Evolutionary conservation across 2,113 vertebrate species (phyloP).

Genomic region (Cheilinus undulatus): DNA sequence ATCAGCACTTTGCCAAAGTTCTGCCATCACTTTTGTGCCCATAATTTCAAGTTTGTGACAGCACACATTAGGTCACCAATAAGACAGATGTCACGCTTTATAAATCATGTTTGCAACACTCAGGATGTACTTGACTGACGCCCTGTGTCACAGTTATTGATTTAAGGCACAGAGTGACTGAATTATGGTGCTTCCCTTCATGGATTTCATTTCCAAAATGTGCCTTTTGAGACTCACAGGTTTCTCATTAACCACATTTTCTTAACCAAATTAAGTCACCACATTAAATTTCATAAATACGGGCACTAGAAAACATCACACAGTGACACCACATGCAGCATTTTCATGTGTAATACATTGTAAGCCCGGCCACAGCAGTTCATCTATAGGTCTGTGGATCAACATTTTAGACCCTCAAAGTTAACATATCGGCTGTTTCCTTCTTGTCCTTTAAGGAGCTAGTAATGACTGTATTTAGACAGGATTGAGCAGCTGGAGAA

Average conservation of each 20-base stretch:
- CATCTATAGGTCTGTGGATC: neutral
- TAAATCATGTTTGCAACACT: constrained; percentile 51
- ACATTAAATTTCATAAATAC: neutral
- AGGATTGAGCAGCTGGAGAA: neutral
- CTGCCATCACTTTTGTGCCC: constrained; percentile 32
- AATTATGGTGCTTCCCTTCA: constrained; percentile 4
- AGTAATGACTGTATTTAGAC: neutral
- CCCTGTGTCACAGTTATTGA: constrained; percentile 14
- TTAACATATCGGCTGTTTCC: neutral
- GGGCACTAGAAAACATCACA: neutral
- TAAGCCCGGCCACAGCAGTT: no score
- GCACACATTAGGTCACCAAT: constrained; percentile 6
- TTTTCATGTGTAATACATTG: neutral
- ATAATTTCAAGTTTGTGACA: constrained; percentile 41
- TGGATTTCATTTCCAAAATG: neutral
- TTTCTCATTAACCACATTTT: neutral
- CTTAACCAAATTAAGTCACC: neutral
- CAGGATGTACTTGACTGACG: constrained; percentile 21
- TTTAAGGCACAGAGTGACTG: constrained; percentile 5
- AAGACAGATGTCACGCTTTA: constrained; percentile 26
- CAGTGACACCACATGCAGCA: neutral
- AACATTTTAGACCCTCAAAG: neutral
- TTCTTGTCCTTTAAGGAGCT: neutral
- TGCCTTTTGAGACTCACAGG: neutral
- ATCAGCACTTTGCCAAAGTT: constrained; percentile 41